Percentiles rank a stretch among this genome's conserved stretches.
These are phyloP conservation scores for Mastomys coucha DNA, from an alignment of 2,113 vertebrate species.

Conservation along the genomic window DNA sequence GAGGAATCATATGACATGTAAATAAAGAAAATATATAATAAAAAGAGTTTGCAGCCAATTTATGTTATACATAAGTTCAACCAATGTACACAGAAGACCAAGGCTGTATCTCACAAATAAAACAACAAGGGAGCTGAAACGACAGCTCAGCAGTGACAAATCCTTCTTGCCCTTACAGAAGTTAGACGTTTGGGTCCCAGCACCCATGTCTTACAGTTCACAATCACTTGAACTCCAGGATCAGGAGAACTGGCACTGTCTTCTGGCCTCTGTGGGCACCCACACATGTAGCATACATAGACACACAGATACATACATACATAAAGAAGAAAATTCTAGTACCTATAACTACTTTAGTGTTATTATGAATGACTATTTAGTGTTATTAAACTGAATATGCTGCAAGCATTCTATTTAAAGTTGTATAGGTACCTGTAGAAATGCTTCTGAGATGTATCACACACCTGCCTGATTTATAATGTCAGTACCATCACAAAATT, in stretches of 20 bases:
- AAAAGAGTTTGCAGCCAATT: not conserved
- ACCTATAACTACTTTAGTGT: not conserved
- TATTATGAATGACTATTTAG: slow-evolving; percentile 28
- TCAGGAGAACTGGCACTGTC: not conserved
- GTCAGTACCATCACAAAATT: not conserved
- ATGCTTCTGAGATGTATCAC: slow-evolving; percentile 19
- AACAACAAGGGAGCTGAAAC: not conserved
- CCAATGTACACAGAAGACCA: not conserved
- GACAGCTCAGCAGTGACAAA: not conserved
- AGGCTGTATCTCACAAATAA: not conserved
- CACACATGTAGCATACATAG: not conserved
- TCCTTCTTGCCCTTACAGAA: not conserved
- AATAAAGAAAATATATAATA: no score
- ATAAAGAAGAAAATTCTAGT: not conserved
- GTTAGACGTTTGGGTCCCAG: not conserved
- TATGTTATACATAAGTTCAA: not conserved
- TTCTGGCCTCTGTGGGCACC: not conserved
- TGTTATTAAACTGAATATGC: slow-evolving; percentile 6
- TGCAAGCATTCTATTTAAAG: not conserved
- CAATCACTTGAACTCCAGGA: no score
- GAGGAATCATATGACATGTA: no score
- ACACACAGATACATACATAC: not conserved
- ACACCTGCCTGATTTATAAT: slow-evolving; percentile 35
- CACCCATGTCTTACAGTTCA: not conserved
- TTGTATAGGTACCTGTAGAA: slow-evolving; percentile 1